Conservation (phyloP, 2,888 invertebrate species). For the Drosophila kanekoi region DNA sequence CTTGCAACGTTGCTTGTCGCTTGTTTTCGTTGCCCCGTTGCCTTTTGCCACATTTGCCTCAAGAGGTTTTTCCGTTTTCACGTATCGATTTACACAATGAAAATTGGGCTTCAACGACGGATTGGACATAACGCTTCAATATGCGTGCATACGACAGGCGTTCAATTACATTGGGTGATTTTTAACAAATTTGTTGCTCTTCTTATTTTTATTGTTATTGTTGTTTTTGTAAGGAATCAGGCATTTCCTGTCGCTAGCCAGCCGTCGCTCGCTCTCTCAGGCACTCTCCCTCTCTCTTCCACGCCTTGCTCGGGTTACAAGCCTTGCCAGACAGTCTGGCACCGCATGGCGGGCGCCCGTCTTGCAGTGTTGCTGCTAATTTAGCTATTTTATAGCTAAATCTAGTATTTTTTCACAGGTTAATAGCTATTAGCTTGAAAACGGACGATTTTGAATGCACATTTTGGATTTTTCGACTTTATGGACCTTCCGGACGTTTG, state of each 20-base stretch:
- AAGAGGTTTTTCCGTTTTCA: constrained; percentile 77
- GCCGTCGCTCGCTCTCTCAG: no score
- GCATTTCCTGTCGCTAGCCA: constrained; percentile 62
- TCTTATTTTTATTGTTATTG: constrained; percentile 21
- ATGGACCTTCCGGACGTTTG: no score
- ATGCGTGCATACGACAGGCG: constrained; percentile 47
- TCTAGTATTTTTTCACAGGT: not conserved
- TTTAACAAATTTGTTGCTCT: constrained; percentile 53
- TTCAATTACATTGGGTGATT: constrained; percentile 67
- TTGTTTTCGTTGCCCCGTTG: constrained; percentile 45
- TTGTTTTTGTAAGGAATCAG: constrained; percentile 53
- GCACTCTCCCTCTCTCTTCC: not conserved
- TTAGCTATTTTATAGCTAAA: not conserved
- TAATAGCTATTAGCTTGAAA: not conserved
- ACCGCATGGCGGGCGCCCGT: constrained; percentile 49
- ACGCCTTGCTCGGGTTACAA: constrained; percentile 9
- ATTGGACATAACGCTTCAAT: constrained; percentile 39
- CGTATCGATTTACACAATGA: constrained; percentile 69
- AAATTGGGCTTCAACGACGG: constrained; percentile 20
- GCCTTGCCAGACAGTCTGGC: constrained; percentile 76
- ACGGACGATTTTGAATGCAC: no score
- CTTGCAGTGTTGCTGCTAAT: not conserved
- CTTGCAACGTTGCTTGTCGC: constrained; percentile 18
- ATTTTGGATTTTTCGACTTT: no score
- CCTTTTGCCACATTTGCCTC: constrained; percentile 54